Percentiles rank a stretch among this genome's conserved stretches.
phyloP scores from a whole-genome alignment of 2,113 vertebrate genomes.

The Carassius auratus region DNA sequence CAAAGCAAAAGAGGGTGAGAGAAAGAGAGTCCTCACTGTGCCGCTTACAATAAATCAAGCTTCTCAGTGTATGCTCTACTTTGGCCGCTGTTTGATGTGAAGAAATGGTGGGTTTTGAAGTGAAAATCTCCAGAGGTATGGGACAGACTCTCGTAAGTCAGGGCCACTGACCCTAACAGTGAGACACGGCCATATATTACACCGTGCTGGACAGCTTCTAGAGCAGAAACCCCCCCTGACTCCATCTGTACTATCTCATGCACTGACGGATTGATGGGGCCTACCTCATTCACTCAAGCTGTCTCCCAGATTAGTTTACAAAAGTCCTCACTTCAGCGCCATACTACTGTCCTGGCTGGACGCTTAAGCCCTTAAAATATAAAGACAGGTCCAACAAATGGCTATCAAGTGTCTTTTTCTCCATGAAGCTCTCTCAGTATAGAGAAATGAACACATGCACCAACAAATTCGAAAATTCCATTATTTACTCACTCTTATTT shows the following conservation, averaged over 20 bases:
- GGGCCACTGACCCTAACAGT: slow-evolving; percentile 93
- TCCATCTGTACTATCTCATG: slow-evolving; percentile 82
- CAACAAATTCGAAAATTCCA: not conserved
- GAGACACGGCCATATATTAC: slow-evolving; percentile 86
- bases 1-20: slow-evolving; percentile 42
- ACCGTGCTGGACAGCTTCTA: slow-evolving; percentile 79
- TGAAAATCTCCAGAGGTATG: slow-evolving; percentile 96
- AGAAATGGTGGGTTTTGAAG: slow-evolving; percentile 92
- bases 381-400: slow-evolving; percentile 25
- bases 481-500: not conserved
- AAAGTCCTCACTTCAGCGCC: slow-evolving; percentile 61
- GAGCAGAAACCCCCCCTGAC: slow-evolving; percentile 76
- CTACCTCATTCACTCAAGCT: slow-evolving; percentile 75
- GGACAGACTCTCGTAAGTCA: slow-evolving; percentile 87
- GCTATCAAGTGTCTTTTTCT: slow-evolving; percentile 24
- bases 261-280: slow-evolving; percentile 80
- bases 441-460: not conserved
- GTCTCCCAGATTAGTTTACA: slow-evolving; percentile 68
- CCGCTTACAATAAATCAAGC: slow-evolving; percentile 92
- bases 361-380: slow-evolving; percentile 44
- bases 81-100: slow-evolving; percentile 93
- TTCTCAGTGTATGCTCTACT: slow-evolving; percentile 82
- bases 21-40: slow-evolving; percentile 75
- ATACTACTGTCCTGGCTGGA: slow-evolving; percentile 53
- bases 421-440: not conserved